Evolutionary conservation across 2,797 vertebrate species (phyloP).

Genomic region (Hemitrygon akajei): DNA sequence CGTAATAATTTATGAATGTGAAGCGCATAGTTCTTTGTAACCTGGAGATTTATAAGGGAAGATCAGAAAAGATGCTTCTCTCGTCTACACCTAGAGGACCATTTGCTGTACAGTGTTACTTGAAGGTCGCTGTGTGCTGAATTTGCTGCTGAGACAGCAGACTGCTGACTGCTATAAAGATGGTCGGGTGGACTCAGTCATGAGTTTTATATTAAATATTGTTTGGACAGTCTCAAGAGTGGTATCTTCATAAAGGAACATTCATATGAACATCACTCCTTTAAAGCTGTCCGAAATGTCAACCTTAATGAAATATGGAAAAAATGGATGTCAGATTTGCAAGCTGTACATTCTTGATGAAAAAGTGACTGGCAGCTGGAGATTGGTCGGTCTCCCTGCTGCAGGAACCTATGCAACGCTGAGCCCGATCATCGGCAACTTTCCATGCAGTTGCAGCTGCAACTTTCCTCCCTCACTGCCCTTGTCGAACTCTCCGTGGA

Average conservation of each 20-base stretch:
- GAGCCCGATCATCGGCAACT: too few species aligned
- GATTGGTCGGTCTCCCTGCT: background rate
- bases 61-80: background rate
- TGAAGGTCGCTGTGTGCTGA: background rate
- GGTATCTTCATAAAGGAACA: conserved; percentile 14
- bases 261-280: background rate
- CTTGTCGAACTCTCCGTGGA: too few species aligned
- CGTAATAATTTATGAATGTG: background rate
- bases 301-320: conserved; percentile 25
- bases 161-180: background rate
- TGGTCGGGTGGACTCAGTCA: background rate
- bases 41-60: background rate
- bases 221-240: conserved; percentile 22
- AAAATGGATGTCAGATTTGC: background rate
- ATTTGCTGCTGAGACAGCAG: background rate
- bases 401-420: background rate
- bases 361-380: background rate
- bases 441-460: too few species aligned
- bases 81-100: background rate
- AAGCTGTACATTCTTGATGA: background rate
- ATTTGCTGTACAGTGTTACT: background rate
- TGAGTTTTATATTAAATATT: conserved; percentile 34
- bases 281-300: conserved; percentile 30
- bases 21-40: background rate
- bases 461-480: too few species aligned